phyloP scores from a whole-genome alignment of 2,797 vertebrate genomes.

The Yasuhikotakia modesta region DNA sequence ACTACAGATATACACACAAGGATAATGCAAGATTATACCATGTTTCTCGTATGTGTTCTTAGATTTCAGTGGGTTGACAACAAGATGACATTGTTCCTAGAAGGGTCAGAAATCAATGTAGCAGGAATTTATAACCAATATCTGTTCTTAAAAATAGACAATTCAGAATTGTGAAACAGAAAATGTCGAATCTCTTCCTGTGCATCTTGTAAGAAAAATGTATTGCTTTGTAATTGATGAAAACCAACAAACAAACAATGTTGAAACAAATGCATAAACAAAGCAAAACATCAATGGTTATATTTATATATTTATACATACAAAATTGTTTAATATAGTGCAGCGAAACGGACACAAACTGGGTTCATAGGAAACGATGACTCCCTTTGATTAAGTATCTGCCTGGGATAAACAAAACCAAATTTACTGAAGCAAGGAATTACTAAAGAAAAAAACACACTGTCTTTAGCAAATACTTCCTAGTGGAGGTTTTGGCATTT shows the following conservation, averaged over 20 bases:
- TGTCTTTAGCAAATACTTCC: background rate
- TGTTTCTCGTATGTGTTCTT: conserved; percentile 13
- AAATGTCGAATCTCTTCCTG: conserved; percentile 61
- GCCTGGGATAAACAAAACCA: conserved; percentile 52
- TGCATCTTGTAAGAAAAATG: conserved; percentile 65
- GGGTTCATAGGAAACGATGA: background rate
- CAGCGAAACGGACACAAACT: conserved; percentile 19
- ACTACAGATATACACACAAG: conserved; percentile 80
- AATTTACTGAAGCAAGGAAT: conserved; percentile 45
- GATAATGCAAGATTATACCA: conserved; percentile 64
- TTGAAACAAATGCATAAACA: conserved; percentile 55
- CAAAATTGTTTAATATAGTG: conserved; percentile 33
- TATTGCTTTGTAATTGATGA: conserved; percentile 69
- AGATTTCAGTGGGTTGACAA: conserved; percentile 8
- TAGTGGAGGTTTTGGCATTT: conserved; percentile 56
- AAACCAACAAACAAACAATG: conserved; percentile 12
- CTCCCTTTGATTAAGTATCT: conserved; percentile 57
- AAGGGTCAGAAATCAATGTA: conserved; percentile 19
- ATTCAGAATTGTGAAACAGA: background rate
- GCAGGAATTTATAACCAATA: background rate
- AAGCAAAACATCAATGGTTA: conserved; percentile 54
- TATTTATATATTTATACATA: conserved; percentile 44
- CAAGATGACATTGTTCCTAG: background rate
- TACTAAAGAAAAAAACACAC: conserved; percentile 7
- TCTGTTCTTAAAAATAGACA: conserved; percentile 25